Conservation (phyloP, 2,888 invertebrate genomes). For the Heliconius ismenius region DNA sequence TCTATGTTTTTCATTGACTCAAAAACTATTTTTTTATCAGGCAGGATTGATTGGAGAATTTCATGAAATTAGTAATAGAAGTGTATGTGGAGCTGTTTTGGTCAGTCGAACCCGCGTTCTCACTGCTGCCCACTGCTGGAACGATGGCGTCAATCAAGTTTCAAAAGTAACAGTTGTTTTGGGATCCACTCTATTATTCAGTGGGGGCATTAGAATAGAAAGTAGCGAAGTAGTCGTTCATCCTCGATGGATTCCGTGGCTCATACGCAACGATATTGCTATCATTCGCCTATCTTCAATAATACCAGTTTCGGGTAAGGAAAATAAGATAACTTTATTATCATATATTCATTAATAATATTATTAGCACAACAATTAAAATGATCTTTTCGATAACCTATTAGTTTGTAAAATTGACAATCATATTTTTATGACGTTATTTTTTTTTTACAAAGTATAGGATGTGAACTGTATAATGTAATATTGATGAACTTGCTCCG, state of each 20-base stretch:
- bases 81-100: slow-evolving; percentile 29
- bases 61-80: slow-evolving; percentile 14
- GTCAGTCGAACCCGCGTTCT: slow-evolving; percentile 20
- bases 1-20: too few species aligned
- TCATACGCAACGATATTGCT: slow-evolving; percentile 29
- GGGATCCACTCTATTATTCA: slow-evolving; percentile 33
- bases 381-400: too few species aligned
- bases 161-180: slow-evolving; percentile 25
- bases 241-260: slow-evolving; percentile 22
- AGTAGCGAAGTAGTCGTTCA: slow-evolving; percentile 28
- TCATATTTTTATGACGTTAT: too few species aligned
- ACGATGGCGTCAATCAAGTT: background rate
- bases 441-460: too few species aligned
- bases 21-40: background rate
- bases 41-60: slow-evolving; percentile 34
- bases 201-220: slow-evolving; percentile 28
- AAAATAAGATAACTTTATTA: background rate
- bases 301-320: slow-evolving; percentile 22
- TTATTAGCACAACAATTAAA: too few species aligned
- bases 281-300: slow-evolving; percentile 17
- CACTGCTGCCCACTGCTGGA: slow-evolving; percentile 38
- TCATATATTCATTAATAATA: background rate
- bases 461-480: too few species aligned
- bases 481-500: too few species aligned
- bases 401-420: too few species aligned